These are phyloP conservation scores for Numida meleagris DNA, from an alignment of 2,113 vertebrate genomes.

Conservation along the genomic window DNA sequence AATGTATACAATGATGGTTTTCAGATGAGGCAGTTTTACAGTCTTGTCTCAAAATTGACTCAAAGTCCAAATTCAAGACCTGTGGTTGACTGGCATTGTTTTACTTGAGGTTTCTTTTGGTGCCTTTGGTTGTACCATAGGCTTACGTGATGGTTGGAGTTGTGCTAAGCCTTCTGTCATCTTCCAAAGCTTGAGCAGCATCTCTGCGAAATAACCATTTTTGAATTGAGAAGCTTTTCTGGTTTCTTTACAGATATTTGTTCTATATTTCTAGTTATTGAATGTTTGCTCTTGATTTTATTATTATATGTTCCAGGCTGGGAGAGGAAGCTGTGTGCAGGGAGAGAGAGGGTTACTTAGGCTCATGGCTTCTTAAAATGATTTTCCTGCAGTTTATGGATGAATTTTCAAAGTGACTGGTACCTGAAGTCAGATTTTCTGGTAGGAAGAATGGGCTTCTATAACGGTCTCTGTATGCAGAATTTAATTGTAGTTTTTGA, in stretches of 20 bases:
- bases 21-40: background rate
- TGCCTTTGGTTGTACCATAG: background rate
- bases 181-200: background rate
- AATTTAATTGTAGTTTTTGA: constrained; percentile 19
- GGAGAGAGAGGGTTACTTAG: background rate
- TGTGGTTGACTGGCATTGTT: background rate
- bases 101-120: background rate
- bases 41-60: background rate
- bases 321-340: background rate
- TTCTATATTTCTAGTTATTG: background rate
- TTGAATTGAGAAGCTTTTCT: background rate
- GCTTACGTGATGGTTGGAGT: background rate
- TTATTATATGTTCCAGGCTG: background rate
- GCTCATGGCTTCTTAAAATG: background rate
- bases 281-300: background rate
- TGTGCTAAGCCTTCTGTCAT: background rate
- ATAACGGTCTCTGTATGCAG: background rate
- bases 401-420: background rate
- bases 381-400: background rate
- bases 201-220: background rate
- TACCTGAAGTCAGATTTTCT: background rate
- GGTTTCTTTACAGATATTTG: background rate
- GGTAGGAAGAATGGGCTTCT: background rate
- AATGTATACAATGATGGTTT: background rate
- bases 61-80: background rate